Base-by-base conservation (phyloP, 2,113 vertebrate species). In the Periophthalmodon schlosseri region DNA sequence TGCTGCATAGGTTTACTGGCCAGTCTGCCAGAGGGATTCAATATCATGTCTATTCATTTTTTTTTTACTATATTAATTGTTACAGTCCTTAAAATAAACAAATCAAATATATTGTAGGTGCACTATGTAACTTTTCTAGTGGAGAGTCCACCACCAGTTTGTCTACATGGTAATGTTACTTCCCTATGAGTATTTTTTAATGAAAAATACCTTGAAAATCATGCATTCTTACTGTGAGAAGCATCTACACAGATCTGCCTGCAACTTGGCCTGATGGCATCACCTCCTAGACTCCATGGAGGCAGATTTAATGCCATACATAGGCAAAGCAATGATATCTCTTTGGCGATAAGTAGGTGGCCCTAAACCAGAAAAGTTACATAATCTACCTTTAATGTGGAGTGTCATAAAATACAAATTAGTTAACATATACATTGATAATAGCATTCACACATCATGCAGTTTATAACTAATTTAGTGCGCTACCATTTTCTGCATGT, bases 401-500 rank as follows among this genome's bases (percentile, higher is more conserved):
- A 54, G 6, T 54, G 5, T n/a, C 12, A 54, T 9, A 1, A 54
- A 54, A 54, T 54, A n/a, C 52, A 54, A 54, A 20, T 54, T 21
- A 44, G 2, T 11, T 9, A 44, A 44, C 39, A 44, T 44, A 44
- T 44, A 56, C 16, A 16, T 18, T 50, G 73, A 68, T 68, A 74
- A 39, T 36, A 64, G 18, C 20, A 33, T 60, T 65, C 28, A 68
- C 34, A 44, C 79, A 73, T 83, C 71, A 86, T 71, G 75, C 84
- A 88, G 70, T 56, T 56, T 21, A 86, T 57, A 77, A 70, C 68
- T 87, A 86, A 70, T 74, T 84, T 73, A 71, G 77, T 74, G 76
- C 64, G 18, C 16, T 80, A 58, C 78, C 82, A 84, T 68, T 57
- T 70, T 72, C 52, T 86, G 85, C 89, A 86, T 90, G 87, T 85